Evolutionary conservation across 2,888 invertebrate genomes (phyloP).

Genomic region (Acronicta aceris): DNA sequence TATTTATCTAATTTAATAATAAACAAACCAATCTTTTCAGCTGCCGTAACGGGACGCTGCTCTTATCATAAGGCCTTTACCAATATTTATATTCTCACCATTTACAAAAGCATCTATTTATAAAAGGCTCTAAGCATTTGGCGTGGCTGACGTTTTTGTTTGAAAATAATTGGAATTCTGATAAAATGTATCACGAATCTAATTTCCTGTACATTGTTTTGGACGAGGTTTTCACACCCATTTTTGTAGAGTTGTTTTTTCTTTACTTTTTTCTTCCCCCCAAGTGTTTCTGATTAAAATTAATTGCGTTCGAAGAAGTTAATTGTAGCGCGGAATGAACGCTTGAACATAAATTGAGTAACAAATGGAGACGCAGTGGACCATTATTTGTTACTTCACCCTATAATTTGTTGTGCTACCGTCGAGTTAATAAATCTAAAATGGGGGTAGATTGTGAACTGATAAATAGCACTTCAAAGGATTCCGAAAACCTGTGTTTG

Average conservation of each 20-base stretch:
- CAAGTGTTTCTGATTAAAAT: constrained; percentile 81
- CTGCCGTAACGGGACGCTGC: constrained; percentile 2
- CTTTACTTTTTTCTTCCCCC: constrained; percentile 60
- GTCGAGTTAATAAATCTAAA: constrained; percentile 53
- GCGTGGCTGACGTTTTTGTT: not conserved
- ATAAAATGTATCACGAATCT: constrained; percentile 35
- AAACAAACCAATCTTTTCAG: not conserved
- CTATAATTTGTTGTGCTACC: constrained; percentile 59
- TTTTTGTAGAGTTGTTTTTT: constrained; percentile 67
- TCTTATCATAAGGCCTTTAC: constrained; percentile 15
- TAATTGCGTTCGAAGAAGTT: constrained; percentile 79
- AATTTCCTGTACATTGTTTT: constrained; percentile 50
- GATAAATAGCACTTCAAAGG: constrained; percentile 46
- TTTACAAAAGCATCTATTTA: constrained; percentile 18
- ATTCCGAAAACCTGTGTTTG: constrained; percentile 41
- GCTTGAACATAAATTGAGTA: constrained; percentile 70
- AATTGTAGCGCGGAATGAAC: constrained; percentile 74
- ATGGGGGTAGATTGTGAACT: constrained; percentile 46
- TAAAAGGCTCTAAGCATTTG: constrained; percentile 1
- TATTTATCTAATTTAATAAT: not conserved
- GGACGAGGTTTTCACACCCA: constrained; percentile 39
- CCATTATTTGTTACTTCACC: constrained; percentile 64
- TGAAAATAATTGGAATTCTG: constrained; percentile 14
- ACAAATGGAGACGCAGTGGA: constrained; percentile 69
- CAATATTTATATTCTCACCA: constrained; percentile 17